Conservation (phyloP, 2,797 vertebrate species). For the Myotis findleyi region DNA sequence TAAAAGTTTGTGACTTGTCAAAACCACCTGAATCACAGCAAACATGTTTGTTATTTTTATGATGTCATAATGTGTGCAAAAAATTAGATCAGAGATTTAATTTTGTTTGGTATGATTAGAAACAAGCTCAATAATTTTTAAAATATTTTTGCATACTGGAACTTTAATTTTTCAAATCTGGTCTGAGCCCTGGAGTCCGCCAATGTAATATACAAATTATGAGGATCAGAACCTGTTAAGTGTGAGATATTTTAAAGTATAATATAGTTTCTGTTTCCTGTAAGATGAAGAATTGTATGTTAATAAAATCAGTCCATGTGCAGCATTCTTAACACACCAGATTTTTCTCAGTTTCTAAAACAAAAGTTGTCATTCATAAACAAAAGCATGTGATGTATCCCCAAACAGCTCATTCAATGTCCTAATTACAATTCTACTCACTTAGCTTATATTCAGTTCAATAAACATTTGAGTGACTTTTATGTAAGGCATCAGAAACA, state of each 20-base stretch:
- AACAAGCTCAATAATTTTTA: not conserved
- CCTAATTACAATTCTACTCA: constrained; percentile 76
- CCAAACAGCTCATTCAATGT: constrained; percentile 69
- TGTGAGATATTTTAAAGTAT: not conserved
- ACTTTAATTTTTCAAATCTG: not conserved
- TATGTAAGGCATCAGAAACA: constrained; percentile 47
- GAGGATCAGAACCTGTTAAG: not conserved
- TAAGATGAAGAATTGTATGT: constrained; percentile 4
- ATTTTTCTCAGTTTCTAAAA: constrained; percentile 69
- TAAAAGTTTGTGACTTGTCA: not conserved
- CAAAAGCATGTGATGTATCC: constrained; percentile 73
- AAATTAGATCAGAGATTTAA: constrained; percentile 12
- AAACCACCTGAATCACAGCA: not conserved
- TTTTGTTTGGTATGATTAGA: not conserved
- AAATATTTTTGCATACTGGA: not conserved
- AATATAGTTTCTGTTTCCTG: constrained; percentile 13
- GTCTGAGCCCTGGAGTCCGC: not conserved
- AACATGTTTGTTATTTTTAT: not conserved
- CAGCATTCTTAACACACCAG: constrained; percentile 28
- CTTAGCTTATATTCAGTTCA: constrained; percentile 73
- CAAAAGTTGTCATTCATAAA: constrained; percentile 75
- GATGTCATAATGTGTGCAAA: not conserved
- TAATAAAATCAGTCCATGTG: constrained; percentile 13
- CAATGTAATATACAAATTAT: not conserved
- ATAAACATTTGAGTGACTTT: constrained; percentile 76